Conservation (phyloP, 1,140 invertebrate species). For the Drosophila yakuba region DNA sequence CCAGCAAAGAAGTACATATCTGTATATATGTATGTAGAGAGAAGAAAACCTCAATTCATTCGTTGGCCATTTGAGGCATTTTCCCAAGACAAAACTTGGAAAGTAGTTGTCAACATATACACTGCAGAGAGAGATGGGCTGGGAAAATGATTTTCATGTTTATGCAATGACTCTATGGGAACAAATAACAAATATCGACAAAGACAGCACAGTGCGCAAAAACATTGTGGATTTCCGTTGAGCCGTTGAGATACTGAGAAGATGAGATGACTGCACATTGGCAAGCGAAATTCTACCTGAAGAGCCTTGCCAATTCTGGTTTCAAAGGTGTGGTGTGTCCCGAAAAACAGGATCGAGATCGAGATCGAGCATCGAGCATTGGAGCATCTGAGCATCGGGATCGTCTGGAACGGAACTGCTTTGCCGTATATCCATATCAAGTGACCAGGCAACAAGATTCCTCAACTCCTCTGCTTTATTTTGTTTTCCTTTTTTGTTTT, state of each 20-base stretch:
- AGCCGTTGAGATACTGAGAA: not conserved
- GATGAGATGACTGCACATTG: not conserved
- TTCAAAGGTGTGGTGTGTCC: constrained; percentile 53
- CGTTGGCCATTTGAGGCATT: constrained; percentile 61
- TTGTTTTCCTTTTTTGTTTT: constrained; percentile 2
- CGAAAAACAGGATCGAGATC: constrained; percentile 46
- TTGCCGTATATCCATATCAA: constrained; percentile 44
- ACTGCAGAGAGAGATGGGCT: constrained; percentile 6
- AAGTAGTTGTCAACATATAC: constrained; percentile 24
- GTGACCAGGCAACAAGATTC: constrained; percentile 46
- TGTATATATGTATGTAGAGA: not conserved
- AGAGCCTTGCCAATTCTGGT: constrained; percentile 30
- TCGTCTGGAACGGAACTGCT: constrained; percentile 65
- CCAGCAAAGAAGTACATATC: constrained; percentile 27
- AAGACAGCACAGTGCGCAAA: not conserved
- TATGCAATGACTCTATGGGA: constrained; percentile 32
- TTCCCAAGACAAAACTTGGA: constrained; percentile 50
- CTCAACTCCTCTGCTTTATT: not conserved
- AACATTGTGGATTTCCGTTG: constrained; percentile 9
- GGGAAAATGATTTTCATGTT: constrained; percentile 35
- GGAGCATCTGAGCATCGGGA: constrained; percentile 1
- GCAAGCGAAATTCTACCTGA: constrained; percentile 41
- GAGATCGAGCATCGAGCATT: not conserved
- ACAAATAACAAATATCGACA: constrained; percentile 34
- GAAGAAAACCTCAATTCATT: constrained; percentile 28